phyloP scores from a whole-genome alignment of 1,140 invertebrate genomes.

The Eulimnadia texana region DNA sequence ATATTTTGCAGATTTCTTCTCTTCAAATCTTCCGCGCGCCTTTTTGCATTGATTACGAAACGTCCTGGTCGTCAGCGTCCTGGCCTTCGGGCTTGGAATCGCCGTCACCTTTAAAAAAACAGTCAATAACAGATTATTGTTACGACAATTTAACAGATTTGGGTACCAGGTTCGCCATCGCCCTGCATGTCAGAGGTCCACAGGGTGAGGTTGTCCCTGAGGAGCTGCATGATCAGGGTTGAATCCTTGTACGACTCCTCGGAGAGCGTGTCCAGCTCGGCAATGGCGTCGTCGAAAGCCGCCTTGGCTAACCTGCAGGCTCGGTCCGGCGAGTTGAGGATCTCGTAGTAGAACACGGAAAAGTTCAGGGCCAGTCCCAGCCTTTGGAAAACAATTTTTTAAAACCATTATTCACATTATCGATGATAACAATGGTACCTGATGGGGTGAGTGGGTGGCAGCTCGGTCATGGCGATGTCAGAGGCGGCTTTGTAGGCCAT shows the following conservation, averaged over 20 bases:
- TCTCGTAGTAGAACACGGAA: slow-evolving; percentile 94
- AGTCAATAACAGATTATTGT: too few species aligned
- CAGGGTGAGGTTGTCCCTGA: slow-evolving; percentile 93
- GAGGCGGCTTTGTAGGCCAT: slow-evolving; percentile 94
- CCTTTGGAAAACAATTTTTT: slow-evolving; percentile 25
- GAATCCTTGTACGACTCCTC: slow-evolving; percentile 98
- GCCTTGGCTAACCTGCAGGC: slow-evolving; percentile 90
- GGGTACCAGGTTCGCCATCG: slow-evolving; percentile 43
- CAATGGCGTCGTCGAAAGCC: slow-evolving; percentile 95
- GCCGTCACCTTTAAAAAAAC: slow-evolving; percentile 47
- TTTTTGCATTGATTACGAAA: slow-evolving; percentile 48
- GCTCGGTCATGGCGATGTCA: slow-evolving; percentile 89
- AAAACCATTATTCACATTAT: not conserved
- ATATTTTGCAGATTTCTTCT: too few species aligned
- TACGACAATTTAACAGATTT: not conserved
- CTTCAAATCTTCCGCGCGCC: too few species aligned
- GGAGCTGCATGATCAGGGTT: slow-evolving; percentile 95
- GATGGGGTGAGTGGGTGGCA: slow-evolving; percentile 93
- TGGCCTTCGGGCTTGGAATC: slow-evolving; percentile 76
- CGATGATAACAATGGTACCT: slow-evolving; percentile 25
- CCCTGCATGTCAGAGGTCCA: slow-evolving; percentile 96
- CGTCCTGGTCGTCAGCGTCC: slow-evolving; percentile 83
- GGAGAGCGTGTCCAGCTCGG: slow-evolving; percentile 87
- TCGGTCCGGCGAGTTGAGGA: slow-evolving; percentile 90
- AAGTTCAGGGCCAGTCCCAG: slow-evolving; percentile 40